A percentile compares a stretch with the other conserved stretches of the same genome.
Conservation (phyloP, 1,140 invertebrate genomes). For the Leptinotarsa lineolata region DNA sequence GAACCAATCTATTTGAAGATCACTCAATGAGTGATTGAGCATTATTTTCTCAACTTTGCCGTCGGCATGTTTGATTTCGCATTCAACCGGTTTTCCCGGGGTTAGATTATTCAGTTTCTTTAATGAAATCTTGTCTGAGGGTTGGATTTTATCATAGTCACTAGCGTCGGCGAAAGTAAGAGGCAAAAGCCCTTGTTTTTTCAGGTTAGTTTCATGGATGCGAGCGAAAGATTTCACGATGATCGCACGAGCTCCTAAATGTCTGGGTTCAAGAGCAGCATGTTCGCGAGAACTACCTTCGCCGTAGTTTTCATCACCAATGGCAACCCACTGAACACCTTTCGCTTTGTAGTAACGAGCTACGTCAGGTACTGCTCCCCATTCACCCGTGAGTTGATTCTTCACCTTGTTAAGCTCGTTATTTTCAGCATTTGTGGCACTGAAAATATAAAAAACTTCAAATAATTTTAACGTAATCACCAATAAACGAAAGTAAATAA, state of each 20-base stretch:
- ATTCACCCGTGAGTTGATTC: conserved; percentile 87
- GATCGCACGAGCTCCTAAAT: conserved; percentile 90
- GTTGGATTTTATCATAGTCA: conserved; percentile 98
- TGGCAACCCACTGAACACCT: conserved; percentile 86
- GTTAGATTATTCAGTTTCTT: conserved; percentile 81
- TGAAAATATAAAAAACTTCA: conserved; percentile 56
- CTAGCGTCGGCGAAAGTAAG: conserved; percentile 91
- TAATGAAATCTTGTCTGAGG: conserved; percentile 91
- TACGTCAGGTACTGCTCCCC: conserved; percentile 89
- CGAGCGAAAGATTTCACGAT: conserved; percentile 99
- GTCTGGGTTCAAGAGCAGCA: conserved; percentile 94
- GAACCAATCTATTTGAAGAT: conserved; percentile 98
- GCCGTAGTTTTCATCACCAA: conserved; percentile 99
- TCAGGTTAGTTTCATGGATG: conserved; percentile 99
- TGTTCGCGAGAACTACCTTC: conserved; percentile 92
- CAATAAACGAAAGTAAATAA: too few relatives aligned
- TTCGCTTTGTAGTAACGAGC: conserved; percentile 94
- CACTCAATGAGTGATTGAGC: conserved; percentile 96
- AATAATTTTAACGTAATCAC: too few relatives aligned
- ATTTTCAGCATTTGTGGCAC: conserved; percentile 95
- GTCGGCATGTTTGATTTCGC: conserved; percentile 90
- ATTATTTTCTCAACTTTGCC: conserved; percentile 84
- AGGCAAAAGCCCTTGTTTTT: conserved; percentile 97
- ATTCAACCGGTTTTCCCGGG: conserved; percentile 91
- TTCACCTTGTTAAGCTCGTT: conserved; percentile 95